Evolutionary conservation across 2,888 invertebrate species (phyloP).

Genomic region (Drosophila bunnanda): DNA sequence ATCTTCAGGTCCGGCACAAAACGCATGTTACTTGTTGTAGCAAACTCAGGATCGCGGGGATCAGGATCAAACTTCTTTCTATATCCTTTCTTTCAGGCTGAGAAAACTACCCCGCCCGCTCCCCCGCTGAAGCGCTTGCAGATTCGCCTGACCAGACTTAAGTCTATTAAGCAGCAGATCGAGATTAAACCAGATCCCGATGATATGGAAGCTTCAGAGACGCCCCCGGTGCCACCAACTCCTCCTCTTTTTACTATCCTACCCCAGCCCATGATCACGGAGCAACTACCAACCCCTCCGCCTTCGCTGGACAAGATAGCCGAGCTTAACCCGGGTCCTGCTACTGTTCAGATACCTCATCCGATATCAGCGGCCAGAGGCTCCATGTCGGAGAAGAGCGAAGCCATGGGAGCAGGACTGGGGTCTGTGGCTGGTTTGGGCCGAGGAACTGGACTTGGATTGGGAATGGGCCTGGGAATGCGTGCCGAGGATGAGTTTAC

Average conservation of each 20-base stretch:
- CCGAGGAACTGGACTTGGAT: not conserved
- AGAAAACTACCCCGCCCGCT: not conserved
- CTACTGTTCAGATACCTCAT: not conserved
- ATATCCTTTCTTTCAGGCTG: conserved; percentile 6
- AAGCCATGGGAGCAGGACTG: conserved; percentile 6
- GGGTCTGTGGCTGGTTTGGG: conserved; percentile 7
- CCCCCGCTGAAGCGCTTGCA: conserved; percentile 50
- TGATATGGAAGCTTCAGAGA: conserved; percentile 4
- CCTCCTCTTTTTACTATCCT: conserved; percentile 28
- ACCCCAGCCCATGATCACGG: conserved; percentile 19
- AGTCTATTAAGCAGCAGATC: conserved; percentile 27
- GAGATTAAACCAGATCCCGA: conserved; percentile 36
- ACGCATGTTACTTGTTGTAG: not conserved
- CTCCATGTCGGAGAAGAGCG: conserved; percentile 17
- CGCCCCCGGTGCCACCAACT: not conserved
- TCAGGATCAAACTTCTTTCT: too few relatives aligned
- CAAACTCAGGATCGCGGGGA: too few relatives aligned
- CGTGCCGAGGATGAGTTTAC: conserved; percentile 65
- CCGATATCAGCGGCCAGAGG: conserved; percentile 8
- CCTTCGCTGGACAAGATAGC: conserved; percentile 20
- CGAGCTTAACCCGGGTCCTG: not conserved
- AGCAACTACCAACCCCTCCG: conserved; percentile 29
- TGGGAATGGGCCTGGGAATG: conserved; percentile 14
- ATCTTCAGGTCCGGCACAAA: too few relatives aligned
- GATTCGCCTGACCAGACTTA: conserved; percentile 60